Conservation (phyloP, 2,797 vertebrate species). For the Erpetoichthys calabaricus region DNA sequence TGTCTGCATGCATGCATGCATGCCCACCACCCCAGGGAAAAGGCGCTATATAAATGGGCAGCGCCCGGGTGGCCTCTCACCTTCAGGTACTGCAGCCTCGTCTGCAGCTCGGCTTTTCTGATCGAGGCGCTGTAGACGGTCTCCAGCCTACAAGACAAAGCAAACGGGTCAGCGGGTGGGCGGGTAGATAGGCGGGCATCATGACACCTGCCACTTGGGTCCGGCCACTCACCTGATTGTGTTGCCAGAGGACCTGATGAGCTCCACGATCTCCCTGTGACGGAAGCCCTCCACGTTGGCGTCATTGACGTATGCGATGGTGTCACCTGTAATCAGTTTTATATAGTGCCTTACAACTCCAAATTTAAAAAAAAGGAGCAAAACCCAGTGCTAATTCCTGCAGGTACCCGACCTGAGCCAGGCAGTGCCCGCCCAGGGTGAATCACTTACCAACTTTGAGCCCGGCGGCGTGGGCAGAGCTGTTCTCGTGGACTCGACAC, state of each 20-base stretch:
- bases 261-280: constrained; percentile 86
- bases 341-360: background rate
- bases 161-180: background rate
- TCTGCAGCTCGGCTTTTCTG: constrained; percentile 79
- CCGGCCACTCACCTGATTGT: constrained; percentile 53
- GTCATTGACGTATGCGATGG: constrained; percentile 79
- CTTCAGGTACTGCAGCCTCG: constrained; percentile 85
- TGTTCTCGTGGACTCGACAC: constrained; percentile 73
- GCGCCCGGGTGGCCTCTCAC: constrained; percentile 30
- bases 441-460: constrained; percentile 70
- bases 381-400: background rate
- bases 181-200: background rate
- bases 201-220: background rate
- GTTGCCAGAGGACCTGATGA: constrained; percentile 77
- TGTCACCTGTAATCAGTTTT: constrained; percentile 59
- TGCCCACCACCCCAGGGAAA: background rate
- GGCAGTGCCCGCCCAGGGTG: background rate
- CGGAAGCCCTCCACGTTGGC: constrained; percentile 67
- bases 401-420: background rate
- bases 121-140: constrained; percentile 78
- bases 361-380: background rate
- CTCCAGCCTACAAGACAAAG: constrained; percentile 53
- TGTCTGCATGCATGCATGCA: accelerated
- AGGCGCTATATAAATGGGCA: background rate
- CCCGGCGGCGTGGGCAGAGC: constrained; percentile 72